A percentile compares a stretch with the other conserved stretches of the same genome.
Evolutionary conservation across 2,113 vertebrate genomes (phyloP).

Genomic region (Rattus rattus): DNA sequence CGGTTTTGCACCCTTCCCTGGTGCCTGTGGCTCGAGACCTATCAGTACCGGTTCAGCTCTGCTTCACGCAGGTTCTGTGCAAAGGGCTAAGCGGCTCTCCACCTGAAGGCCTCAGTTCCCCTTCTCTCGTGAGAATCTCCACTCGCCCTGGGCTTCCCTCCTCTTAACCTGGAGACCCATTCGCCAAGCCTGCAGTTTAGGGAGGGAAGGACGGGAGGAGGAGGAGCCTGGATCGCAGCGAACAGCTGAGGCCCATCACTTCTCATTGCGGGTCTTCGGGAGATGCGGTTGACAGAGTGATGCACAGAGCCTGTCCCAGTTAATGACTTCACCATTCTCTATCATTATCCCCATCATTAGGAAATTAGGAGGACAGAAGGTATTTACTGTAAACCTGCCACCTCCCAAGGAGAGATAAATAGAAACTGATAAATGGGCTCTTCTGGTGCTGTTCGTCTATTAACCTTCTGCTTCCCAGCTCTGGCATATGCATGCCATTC

Average conservation of each 20-base stretch:
- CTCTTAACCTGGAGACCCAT: slow-evolving; percentile 59
- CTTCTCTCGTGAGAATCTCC: background rate
- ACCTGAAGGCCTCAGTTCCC: background rate
- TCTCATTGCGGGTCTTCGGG: slow-evolving; percentile 95
- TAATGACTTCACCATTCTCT: slow-evolving; percentile 99
- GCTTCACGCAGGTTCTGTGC: background rate
- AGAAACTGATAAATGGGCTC: slow-evolving; percentile 99
- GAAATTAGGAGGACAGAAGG: slow-evolving; percentile 99
- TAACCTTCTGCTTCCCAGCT: slow-evolving; percentile 98
- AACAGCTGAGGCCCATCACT: slow-evolving; percentile 99
- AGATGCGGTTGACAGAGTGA: slow-evolving; percentile 98
- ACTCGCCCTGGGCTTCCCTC: background rate
- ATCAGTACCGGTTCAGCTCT: background rate
- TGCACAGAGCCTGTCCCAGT: slow-evolving; percentile 97
- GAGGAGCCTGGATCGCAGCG: slow-evolving; percentile 83
- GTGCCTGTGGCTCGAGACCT: background rate
- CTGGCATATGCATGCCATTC: slow-evolving; percentile 94
- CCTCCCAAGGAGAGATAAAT: slow-evolving; percentile 99
- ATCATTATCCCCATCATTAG: slow-evolving; percentile 99
- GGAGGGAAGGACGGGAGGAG: slow-evolving; percentile 79
- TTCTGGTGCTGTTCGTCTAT: slow-evolving; percentile 95
- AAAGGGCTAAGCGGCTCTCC: background rate
- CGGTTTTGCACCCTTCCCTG: rapidly evolving
- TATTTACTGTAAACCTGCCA: slow-evolving; percentile 99
- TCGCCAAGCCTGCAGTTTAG: slow-evolving; percentile 77